Conservation (phyloP, 2,797 vertebrate species). For the Propithecus perrieri region DNA sequence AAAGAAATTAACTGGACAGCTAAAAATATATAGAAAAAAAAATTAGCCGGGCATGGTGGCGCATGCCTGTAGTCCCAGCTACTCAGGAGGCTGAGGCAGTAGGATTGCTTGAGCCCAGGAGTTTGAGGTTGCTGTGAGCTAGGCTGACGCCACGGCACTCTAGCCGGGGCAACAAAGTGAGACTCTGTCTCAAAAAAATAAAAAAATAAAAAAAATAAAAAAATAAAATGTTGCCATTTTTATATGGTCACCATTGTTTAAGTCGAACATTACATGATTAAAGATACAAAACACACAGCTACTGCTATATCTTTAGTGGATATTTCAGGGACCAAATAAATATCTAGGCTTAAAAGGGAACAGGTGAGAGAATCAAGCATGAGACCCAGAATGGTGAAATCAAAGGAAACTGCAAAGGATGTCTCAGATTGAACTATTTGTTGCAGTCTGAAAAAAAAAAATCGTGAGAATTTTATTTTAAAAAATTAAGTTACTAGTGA, state of each 20-base stretch:
- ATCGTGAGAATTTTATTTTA: not conserved
- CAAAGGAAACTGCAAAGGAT: not conserved
- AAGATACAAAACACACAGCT: not conserved
- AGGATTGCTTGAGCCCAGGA: no score
- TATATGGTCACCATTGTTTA: not conserved
- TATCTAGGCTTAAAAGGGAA: not conserved
- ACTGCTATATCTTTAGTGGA: not conserved
- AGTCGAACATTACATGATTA: not conserved
- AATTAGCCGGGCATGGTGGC: no score
- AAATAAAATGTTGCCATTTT: no score
- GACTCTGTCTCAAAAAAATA: no score
- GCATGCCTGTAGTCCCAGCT: no score
- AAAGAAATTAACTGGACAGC: no score
- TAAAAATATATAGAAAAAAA: no score
- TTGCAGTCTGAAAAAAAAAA: not conserved
- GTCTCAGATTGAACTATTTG: slow-evolving; percentile 18
- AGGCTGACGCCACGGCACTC: no score
- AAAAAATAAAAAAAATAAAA: no score
- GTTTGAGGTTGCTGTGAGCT: no score
- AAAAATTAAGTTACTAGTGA: slow-evolving; percentile 39
- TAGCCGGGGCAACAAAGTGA: no score
- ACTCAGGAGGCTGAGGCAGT: no score
- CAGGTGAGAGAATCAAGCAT: not conserved
- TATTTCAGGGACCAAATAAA: slow-evolving; percentile 8
- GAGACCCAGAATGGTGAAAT: not conserved